A percentile compares a stretch with the other conserved stretches of the same genome.
Evolutionary conservation across 2,888 invertebrate species (phyloP).

Genomic region (Xestia ashworthii): DNA sequence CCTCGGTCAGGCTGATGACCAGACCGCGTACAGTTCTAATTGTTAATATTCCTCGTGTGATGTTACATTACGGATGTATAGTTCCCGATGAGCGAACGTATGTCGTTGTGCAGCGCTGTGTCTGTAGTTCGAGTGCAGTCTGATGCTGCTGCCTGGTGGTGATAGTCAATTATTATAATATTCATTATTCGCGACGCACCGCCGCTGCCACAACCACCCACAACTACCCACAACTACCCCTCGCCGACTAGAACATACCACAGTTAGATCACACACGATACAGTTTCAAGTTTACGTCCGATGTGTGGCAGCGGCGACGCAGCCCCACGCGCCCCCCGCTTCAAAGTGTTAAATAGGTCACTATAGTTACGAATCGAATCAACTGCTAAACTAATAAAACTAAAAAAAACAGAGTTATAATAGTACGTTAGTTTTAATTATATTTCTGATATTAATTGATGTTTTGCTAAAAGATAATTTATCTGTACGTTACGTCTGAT

Average conservation of each 20-base stretch:
- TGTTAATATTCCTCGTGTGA: conserved; percentile 10
- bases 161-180: conserved; percentile 89
- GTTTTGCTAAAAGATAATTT: conserved; percentile 90
- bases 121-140: conserved; percentile 71
- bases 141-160: conserved; percentile 68
- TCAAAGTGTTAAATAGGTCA: conserved; percentile 82
- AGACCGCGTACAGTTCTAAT: neutral
- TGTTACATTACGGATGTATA: neutral
- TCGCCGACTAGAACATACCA: neutral
- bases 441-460: conserved; percentile 90
- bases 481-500: conserved; percentile 86
- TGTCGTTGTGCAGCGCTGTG: conserved; percentile 56
- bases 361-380: conserved; percentile 84
- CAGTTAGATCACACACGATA: neutral
- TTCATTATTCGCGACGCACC: conserved; percentile 69
- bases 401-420: conserved; percentile 85
- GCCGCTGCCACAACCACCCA: conserved; percentile 65
- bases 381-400: conserved; percentile 82
- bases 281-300: neutral
- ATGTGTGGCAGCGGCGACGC: conserved; percentile 68
- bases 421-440: conserved; percentile 90
- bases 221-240: neutral
- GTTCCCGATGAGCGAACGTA: conserved; percentile 50
- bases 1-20: neutral
- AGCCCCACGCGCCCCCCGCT: conserved; percentile 76